These are phyloP conservation scores for Hemiscyllium ocellatum DNA, from an alignment of 2,113 vertebrate genomes.

Conservation along the genomic window DNA sequence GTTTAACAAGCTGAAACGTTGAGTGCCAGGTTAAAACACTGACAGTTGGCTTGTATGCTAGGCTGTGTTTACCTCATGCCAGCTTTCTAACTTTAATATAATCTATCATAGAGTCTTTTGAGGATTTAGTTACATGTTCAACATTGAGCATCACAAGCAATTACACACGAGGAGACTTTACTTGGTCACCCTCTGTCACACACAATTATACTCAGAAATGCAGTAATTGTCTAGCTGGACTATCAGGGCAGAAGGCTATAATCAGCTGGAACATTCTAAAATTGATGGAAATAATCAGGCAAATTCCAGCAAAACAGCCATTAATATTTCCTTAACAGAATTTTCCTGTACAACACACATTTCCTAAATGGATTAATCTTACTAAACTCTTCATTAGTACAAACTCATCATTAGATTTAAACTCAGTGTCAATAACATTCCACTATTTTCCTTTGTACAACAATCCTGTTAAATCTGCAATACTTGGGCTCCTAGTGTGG, in stretches of 20 bases:
- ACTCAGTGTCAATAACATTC: constrained; percentile 1
- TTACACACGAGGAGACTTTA: neutral
- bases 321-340: neutral
- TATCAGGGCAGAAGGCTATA: neutral
- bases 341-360: neutral
- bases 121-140: constrained; percentile 27
- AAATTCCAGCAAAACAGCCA: neutral
- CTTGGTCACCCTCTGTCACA: constrained; percentile 29
- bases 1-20: neutral
- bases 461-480: neutral
- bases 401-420: constrained; percentile 6
- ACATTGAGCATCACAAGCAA: constrained; percentile 30
- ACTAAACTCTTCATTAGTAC: neutral
- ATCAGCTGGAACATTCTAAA: neutral
- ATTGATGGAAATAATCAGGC: constrained; percentile 12
- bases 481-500: neutral
- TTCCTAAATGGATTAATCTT: neutral
- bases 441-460: neutral
- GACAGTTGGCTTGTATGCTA: neutral
- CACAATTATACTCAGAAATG: neutral
- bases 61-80: neutral
- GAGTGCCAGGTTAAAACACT: neutral
- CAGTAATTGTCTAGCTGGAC: constrained; percentile 26
- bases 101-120: neutral
- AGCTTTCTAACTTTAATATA: constrained; percentile 25